Base-by-base conservation (phyloP, 2,888 invertebrate genomes). In the Stenurella melanura region DNA sequence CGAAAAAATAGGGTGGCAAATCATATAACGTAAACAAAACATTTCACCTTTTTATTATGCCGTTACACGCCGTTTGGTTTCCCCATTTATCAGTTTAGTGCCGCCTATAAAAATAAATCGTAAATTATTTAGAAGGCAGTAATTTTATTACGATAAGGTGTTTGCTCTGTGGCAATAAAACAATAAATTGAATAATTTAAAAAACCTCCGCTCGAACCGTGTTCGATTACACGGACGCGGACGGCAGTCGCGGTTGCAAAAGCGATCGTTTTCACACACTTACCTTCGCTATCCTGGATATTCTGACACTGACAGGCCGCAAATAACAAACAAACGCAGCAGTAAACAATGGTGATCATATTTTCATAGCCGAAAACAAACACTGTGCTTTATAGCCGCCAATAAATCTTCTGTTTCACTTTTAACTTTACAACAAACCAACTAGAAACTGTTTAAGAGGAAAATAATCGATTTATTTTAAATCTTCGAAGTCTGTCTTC, bases 401-500 rank as follows among this genome's bases (percentile, higher is more conserved):
- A 72, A 78, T 83, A 82, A 81, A 83, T 81, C 80, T 80, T 74
- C 58, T 67, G 18, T 64, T 73, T 61, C 54, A 61, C 63, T 72
- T 72, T 72, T 30, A 72, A 73, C 72, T 61, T 68, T 71, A 71
- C 73, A 66, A 69, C 76, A 54, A 68, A 73, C 75, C 68, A 64
- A 69, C 72, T 64, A 54, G 71, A 69, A 68, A 73, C 72, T 74
- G 80, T 77, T 74, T 80, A 84, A 82, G 78, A 81, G 80, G 78
- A 78, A 85, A 84, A 86, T 84, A 86, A 86, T 86, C 86, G 86
- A 85, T 85, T 84, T 85, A 84, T 87, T 86, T 85, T 82, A 83
- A 86, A 87, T 85, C 82, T 79, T 81, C 81, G 82, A 75, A 83
- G 83, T 85, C 87, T 88, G 88, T 85, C 85, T 87, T 87, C 84